Evolutionary conservation across 2,888 invertebrate genomes (phyloP).

Genomic region (Nephrotoma appendiculata): DNA sequence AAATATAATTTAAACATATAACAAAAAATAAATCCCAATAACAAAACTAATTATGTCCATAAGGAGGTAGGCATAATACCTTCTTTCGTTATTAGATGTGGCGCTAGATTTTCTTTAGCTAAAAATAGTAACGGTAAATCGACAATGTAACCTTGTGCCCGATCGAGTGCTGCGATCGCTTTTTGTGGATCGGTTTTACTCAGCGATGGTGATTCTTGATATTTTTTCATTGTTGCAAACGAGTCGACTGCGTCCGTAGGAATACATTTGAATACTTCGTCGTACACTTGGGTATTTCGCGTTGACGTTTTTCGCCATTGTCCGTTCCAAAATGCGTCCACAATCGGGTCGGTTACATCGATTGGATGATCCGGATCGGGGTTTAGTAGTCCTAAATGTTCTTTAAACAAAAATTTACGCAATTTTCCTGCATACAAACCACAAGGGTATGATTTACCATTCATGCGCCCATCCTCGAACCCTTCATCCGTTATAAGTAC

Average conservation of each 20-base stretch:
- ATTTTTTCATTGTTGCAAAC: conserved; percentile 61
- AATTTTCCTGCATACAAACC: conserved; percentile 79
- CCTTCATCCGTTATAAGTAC: conserved; percentile 72
- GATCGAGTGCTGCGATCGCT: conserved; percentile 56
- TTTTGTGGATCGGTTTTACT: conserved; percentile 55
- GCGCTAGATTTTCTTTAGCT: conserved; percentile 71
- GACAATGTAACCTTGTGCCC: conserved; percentile 75
- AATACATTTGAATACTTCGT: conserved; percentile 82
- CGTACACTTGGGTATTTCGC: conserved; percentile 77
- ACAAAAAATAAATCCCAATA: background rate
- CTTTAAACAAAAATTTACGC: conserved; percentile 72
- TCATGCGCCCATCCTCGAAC: conserved; percentile 68
- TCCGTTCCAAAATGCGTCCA: conserved; percentile 67
- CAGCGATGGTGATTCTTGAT: conserved; percentile 58
- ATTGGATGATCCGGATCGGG: conserved; percentile 32
- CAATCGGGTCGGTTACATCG: conserved; percentile 66
- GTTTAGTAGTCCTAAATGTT: conserved; percentile 66
- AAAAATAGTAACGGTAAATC: conserved; percentile 81
- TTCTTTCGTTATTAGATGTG: conserved; percentile 71
- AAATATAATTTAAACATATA: conserved; percentile 2
- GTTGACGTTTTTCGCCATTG: conserved; percentile 71
- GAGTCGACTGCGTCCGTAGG: conserved; percentile 71
- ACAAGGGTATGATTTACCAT: conserved; percentile 62
- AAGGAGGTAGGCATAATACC: conserved; percentile 83
- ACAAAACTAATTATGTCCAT: conserved; percentile 54